These are phyloP conservation scores for Drosophila rhopaloa DNA, from an alignment of 1,140 invertebrate species.

Conservation along the genomic window DNA sequence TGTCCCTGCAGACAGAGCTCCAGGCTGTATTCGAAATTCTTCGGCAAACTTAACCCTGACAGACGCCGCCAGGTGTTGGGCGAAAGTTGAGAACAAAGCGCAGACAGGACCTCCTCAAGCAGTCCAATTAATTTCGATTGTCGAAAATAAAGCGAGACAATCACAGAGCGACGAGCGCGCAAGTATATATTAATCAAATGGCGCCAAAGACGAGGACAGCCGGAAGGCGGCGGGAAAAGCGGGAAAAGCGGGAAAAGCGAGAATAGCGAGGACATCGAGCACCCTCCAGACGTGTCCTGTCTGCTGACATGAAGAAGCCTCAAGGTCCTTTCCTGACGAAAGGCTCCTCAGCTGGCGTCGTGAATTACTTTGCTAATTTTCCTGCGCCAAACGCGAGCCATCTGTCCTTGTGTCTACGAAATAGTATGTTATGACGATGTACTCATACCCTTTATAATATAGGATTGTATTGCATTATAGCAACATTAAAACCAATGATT, in stretches of 20 bases:
- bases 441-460: neutral
- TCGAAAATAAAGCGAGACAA: conserved; percentile 58
- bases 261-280: conserved; percentile 15
- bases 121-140: conserved; percentile 69
- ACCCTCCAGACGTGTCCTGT: conserved; percentile 28
- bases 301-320: conserved; percentile 43
- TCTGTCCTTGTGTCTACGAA: conserved; percentile 22
- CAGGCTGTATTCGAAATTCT: conserved; percentile 15
- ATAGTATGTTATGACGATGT: conserved; percentile 8
- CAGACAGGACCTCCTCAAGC: conserved; percentile 43
- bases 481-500: too few species aligned
- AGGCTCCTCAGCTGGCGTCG: conserved; percentile 40
- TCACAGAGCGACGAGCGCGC: conserved; percentile 25
- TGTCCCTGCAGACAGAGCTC: conserved; percentile 18
- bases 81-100: conserved; percentile 36
- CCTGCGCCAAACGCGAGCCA: conserved; percentile 33
- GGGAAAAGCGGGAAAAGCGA: neutral
- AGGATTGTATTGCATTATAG: neutral
- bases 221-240: neutral
- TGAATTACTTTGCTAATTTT: conserved; percentile 70
- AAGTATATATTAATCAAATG: conserved; percentile 68
- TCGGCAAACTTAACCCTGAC: conserved; percentile 27
- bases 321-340: conserved; percentile 41
- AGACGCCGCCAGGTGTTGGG: conserved; percentile 41
- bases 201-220: conserved; percentile 35